Evolutionary conservation across 2,888 invertebrate genomes (phyloP).

Genomic region (Archaeoteleia sp.): DNA sequence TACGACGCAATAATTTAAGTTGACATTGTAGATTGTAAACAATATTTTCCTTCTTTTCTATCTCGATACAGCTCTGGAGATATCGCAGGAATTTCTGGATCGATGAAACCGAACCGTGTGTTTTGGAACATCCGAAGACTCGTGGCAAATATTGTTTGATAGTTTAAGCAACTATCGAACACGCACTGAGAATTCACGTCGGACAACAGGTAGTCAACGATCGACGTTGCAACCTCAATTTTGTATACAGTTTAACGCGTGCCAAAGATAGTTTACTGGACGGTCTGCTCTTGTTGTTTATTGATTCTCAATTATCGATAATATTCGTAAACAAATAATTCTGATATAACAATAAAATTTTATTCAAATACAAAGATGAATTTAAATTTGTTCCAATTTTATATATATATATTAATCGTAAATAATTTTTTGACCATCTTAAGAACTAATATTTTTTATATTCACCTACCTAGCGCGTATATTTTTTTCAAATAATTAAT

Average conservation of each 20-base stretch:
- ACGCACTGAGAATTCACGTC: constrained; percentile 55
- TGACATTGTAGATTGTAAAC: background rate
- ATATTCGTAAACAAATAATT: too few relatives aligned
- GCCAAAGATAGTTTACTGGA: background rate
- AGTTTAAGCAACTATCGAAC: constrained; percentile 56
- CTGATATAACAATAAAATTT: too few relatives aligned
- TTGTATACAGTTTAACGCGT: constrained; percentile 2
- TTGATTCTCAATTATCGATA: too few relatives aligned
- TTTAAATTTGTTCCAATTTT: too few relatives aligned
- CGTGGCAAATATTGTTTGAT: constrained; percentile 54
- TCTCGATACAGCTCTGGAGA: constrained; percentile 40
- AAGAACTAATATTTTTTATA: too few relatives aligned
- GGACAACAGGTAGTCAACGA: constrained; percentile 69
- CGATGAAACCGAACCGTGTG: constrained; percentile 53
- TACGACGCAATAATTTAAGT: background rate
- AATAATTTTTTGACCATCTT: too few relatives aligned
- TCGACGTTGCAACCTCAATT: constrained; percentile 48
- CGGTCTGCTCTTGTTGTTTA: too few relatives aligned
- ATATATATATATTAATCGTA: too few relatives aligned
- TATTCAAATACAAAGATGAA: too few relatives aligned
- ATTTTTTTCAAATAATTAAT: too few relatives aligned
- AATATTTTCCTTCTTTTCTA: background rate
- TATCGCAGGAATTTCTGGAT: constrained; percentile 33
- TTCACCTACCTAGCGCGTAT: too few relatives aligned
- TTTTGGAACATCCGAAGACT: constrained; percentile 52